phyloP scores from a whole-genome alignment of 1,140 invertebrate genomes.

The Bombus vancouverensis region DNA sequence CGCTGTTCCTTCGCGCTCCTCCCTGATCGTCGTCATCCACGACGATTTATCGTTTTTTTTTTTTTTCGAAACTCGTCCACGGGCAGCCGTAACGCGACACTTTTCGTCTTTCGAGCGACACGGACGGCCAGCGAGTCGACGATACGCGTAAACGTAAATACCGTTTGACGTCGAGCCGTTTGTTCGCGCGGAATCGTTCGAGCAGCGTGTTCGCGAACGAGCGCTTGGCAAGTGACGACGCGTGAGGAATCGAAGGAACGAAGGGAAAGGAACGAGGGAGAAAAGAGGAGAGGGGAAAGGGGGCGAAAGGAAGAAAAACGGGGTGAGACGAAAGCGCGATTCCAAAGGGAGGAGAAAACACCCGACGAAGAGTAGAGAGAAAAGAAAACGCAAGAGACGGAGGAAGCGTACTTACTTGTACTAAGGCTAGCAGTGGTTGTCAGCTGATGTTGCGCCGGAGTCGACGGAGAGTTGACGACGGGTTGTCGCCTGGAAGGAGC shows the following conservation, averaged over 20 bases:
- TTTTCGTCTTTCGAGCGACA: background rate
- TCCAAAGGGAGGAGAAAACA: no score
- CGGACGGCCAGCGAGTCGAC: background rate
- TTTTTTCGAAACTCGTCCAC: background rate
- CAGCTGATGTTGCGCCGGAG: constrained; percentile 68
- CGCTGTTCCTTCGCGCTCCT: background rate
- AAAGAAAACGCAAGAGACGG: background rate
- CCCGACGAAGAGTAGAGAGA: background rate
- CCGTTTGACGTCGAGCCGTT: no score
- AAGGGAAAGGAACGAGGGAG: background rate
- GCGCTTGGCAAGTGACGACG: no score
- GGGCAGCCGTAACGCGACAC: constrained; percentile 14
- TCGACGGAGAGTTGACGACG: constrained; percentile 53
- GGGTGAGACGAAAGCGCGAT: no score
- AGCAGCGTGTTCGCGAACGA: no score
- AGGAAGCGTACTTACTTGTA: constrained; percentile 70
- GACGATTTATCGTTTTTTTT: constrained; percentile 27
- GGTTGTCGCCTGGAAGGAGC: constrained; percentile 62
- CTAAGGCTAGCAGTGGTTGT: constrained; percentile 72
- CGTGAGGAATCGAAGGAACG: background rate
- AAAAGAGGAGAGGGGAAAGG: fast-evolving
- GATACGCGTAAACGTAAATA: background rate
- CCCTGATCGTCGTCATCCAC: background rate
- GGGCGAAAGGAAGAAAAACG: background rate
- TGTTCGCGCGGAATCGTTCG: no score